Evolutionary conservation across 2,888 invertebrate genomes (phyloP).

Genomic region (Zootermopsis nevadensis): DNA sequence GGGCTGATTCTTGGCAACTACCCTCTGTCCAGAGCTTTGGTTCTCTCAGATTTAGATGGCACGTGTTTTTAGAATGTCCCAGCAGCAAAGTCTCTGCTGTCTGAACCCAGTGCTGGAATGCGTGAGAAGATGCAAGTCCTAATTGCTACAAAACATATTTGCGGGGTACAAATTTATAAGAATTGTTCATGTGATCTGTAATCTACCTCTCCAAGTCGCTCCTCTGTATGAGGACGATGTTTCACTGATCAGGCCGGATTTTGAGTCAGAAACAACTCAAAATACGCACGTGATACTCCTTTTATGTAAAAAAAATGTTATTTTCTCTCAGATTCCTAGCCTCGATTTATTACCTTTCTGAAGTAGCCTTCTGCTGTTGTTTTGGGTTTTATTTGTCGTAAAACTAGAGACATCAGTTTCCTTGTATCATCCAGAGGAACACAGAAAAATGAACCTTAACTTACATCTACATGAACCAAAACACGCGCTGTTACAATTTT

Average conservation of each 20-base stretch:
- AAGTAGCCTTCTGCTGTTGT: neutral
- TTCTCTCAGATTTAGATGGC: too few relatives aligned
- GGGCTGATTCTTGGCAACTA: too few relatives aligned
- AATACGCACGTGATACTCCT: neutral
- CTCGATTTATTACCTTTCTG: neutral
- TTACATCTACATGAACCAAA: neutral
- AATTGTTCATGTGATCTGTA: too few relatives aligned
- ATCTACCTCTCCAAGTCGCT: too few relatives aligned
- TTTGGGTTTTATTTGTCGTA: neutral
- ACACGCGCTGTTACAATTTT: neutral
- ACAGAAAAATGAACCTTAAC: neutral
- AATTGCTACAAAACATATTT: too few relatives aligned
- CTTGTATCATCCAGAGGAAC: neutral
- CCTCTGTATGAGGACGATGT: too few relatives aligned
- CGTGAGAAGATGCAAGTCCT: too few relatives aligned
- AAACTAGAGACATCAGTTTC: neutral
- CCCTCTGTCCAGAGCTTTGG: too few relatives aligned
- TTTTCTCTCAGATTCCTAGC: constrained; percentile 4
- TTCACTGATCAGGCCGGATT: neutral
- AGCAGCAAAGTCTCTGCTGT: too few relatives aligned
- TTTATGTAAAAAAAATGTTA: neutral
- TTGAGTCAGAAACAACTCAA: neutral
- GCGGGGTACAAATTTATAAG: too few relatives aligned
- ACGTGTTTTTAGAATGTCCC: too few relatives aligned
- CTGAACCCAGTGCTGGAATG: too few relatives aligned